Evolutionary conservation across 2,888 invertebrate species (phyloP).

Genomic region (Scotopteryx bipunctaria): DNA sequence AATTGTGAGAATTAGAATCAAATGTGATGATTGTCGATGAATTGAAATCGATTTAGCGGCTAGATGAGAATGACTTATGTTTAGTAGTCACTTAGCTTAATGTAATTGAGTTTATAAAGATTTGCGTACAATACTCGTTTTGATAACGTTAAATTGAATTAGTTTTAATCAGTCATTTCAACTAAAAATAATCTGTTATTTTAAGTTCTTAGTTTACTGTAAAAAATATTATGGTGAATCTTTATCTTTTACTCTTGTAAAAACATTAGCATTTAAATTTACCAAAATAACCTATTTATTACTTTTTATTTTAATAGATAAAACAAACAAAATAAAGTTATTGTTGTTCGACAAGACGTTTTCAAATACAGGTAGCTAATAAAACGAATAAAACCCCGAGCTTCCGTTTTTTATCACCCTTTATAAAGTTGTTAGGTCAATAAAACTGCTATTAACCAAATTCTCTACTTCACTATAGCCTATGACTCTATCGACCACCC

Average conservation of each 20-base stretch:
- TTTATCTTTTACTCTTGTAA: too few species aligned
- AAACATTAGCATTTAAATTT: too few species aligned
- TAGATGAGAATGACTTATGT: slow-evolving; percentile 30
- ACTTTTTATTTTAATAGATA: neutral
- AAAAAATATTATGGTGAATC: too few species aligned
- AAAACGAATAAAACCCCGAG: slow-evolving; percentile 22
- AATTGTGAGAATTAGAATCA: slow-evolving; percentile 39
- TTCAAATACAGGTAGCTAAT: slow-evolving; percentile 6
- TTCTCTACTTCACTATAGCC: slow-evolving; percentile 47
- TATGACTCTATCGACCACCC: slow-evolving; percentile 64
- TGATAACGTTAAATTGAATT: neutral
- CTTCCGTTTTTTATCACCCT: slow-evolving; percentile 32
- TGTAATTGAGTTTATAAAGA: slow-evolving; percentile 7
- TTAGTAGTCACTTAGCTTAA: slow-evolving; percentile 23
- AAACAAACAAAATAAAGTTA: slow-evolving; percentile 4
- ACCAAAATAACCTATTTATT: neutral
- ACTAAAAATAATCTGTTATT: too few species aligned
- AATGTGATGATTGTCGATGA: slow-evolving; percentile 32
- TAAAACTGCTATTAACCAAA: slow-evolving; percentile 35
- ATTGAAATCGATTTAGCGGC: slow-evolving; percentile 31
- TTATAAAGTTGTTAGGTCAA: slow-evolving; percentile 34
- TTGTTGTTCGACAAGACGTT: neutral
- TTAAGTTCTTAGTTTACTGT: too few species aligned
- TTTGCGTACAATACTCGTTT: slow-evolving; percentile 13
- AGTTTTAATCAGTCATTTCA: too few species aligned